These are phyloP conservation scores for Drosophila anceps DNA, from an alignment of 2,888 invertebrate species.

Conservation along the genomic window DNA sequence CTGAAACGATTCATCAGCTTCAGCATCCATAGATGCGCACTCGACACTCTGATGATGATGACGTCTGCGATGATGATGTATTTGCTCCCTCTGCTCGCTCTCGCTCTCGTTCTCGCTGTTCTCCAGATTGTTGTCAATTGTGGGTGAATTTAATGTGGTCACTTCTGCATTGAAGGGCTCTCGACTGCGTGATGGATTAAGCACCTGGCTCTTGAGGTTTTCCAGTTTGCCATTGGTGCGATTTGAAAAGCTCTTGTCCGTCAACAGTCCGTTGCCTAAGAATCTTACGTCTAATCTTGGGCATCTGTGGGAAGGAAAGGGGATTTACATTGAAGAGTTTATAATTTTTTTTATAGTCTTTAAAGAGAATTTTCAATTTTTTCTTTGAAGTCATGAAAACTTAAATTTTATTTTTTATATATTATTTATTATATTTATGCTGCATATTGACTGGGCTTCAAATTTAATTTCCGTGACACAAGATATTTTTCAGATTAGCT, in stretches of 20 bases:
- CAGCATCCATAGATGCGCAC: slow-evolving; percentile 37
- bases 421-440: background rate
- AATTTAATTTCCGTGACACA: background rate
- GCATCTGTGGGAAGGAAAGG: slow-evolving; percentile 62
- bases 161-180: slow-evolving; percentile 55
- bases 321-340: background rate
- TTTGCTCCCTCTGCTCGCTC: slow-evolving; percentile 29
- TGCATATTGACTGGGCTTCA: background rate
- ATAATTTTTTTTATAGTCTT: background rate
- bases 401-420: background rate
- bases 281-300: slow-evolving; percentile 84
- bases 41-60: slow-evolving; percentile 51
- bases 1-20: slow-evolving; percentile 48
- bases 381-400: background rate
- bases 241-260: slow-evolving; percentile 62
- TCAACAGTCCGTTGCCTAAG: slow-evolving; percentile 69
- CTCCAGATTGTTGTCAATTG: slow-evolving; percentile 79
- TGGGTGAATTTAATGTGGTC: slow-evolving; percentile 79
- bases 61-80: slow-evolving; percentile 64
- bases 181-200: slow-evolving; percentile 42
- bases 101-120: slow-evolving; percentile 54
- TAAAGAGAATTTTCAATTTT: background rate
- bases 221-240: slow-evolving; percentile 27
- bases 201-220: slow-evolving; percentile 40
- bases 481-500: background rate